A percentile compares a stretch with the other conserved stretches of the same genome.
These are phyloP conservation scores for Brienomyrus brachyistius DNA, from an alignment of 2,113 vertebrate genomes.

Conservation along the genomic window DNA sequence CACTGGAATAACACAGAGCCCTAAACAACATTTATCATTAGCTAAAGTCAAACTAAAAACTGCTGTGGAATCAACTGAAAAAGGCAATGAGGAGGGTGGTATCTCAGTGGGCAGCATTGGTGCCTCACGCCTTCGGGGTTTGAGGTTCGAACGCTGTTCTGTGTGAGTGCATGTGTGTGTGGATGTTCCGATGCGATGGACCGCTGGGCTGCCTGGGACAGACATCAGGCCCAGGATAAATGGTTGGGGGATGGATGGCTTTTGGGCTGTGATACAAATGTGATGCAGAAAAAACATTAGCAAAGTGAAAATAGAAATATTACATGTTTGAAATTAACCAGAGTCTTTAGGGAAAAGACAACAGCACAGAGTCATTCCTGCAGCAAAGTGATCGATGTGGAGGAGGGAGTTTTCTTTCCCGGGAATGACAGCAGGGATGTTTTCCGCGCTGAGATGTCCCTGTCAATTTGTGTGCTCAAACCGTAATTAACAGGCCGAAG, in stretches of 20 bases:
- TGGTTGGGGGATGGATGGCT: neutral
- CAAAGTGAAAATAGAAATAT: constrained; percentile 14
- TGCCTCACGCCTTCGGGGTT: neutral
- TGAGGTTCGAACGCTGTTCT: neutral
- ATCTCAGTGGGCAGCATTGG: neutral
- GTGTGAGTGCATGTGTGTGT: neutral
- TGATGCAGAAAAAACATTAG: neutral
- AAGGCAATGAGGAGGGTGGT: neutral
- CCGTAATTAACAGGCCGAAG: neutral
- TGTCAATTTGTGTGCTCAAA: neutral
- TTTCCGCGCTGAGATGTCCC: neutral
- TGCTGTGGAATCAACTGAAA: neutral
- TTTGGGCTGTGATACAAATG: neutral
- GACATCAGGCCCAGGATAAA: neutral
- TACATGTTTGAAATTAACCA: constrained; percentile 27
- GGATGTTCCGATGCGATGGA: neutral
- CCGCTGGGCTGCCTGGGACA: neutral
- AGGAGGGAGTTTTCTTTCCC: neutral
- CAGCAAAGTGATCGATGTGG: neutral
- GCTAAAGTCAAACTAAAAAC: neutral
- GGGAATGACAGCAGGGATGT: neutral
- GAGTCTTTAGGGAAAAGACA: constrained; percentile 17
- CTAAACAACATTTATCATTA: neutral
- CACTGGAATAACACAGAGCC: neutral
- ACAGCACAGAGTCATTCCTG: neutral